Conservation (phyloP, 2,888 invertebrate genomes). For the Cephus pygmeus region DNA sequence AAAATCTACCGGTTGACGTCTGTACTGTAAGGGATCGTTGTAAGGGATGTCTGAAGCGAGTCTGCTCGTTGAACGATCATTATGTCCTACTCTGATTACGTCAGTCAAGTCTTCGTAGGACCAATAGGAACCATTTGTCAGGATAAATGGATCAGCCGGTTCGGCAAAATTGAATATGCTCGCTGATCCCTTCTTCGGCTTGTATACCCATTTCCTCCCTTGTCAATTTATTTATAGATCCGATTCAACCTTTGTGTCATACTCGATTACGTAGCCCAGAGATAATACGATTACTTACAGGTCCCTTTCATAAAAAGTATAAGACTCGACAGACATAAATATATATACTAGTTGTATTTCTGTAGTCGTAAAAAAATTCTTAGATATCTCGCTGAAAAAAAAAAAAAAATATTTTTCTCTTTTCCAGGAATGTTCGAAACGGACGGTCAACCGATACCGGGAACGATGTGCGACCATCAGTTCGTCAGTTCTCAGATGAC, state of each 20-base stretch:
- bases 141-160: conserved; percentile 30
- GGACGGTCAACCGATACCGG: conserved; percentile 80
- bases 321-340: background rate
- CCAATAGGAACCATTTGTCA: conserved; percentile 42
- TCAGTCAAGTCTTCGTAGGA: conserved; percentile 26
- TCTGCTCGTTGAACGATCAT: conserved; percentile 35
- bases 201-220: no score
- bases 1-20: no score
- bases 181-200: background rate
- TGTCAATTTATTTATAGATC: no score
- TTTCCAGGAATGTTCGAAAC: conserved; percentile 83
- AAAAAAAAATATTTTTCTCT: conserved; percentile 18
- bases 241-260: no score
- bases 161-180: conserved; percentile 14
- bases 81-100: conserved; percentile 39
- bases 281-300: no score
- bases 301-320: background rate
- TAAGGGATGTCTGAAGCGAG: background rate
- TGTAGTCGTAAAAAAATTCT: no score
- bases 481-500: conserved; percentile 81
- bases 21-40: no score
- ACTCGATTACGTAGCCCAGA: no score
- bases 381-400: background rate
- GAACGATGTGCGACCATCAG: conserved; percentile 87
- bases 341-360: background rate